Base-by-base conservation (phyloP, 2,888 invertebrate genomes). In the Tenthredo livida region DNA sequence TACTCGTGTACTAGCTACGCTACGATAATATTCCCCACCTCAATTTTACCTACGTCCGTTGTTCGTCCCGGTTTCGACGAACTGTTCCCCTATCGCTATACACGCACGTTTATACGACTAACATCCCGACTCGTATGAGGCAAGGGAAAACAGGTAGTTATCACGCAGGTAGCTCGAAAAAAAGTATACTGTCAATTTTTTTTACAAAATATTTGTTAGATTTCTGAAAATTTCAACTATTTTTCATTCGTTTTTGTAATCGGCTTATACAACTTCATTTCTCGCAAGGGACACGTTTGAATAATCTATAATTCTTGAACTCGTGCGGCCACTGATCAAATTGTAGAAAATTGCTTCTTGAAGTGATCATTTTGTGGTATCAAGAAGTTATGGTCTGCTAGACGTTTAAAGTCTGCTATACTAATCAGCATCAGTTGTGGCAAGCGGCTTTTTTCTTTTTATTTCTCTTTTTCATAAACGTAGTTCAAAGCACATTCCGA, bases 11-110 rank as follows among this genome's bases (percentile, higher is more conserved):
- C 67, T 33, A 67, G 67, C 17, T 67, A 67, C 33, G 67, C 33
- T 67, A 33, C 67, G 29, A 67, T 67, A n/a, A 37, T 67, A 67
- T 67, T 12, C 15, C 29, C 67, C 33, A 10, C 33, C 33, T 67
- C 61, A 15, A 33, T 67, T 67, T 33, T 15, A 29, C 67, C 67
- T 67, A 54, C 54, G 25, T 77, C 17, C 47, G 75, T 77, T 29
- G 29, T 40, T 77, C 50, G 77, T 77, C 54, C 77, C 17, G 50
- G 29, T 50, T 29, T 77, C 77, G 29, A 50, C 17, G 54, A 29
- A 75, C 47, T 25, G 9, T 61, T 61, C 25, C 61, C 25, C 61
- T 61, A 61, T 61, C 25, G 9, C 25, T 61, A n/a, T 61, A n/a
- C n/a, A 29, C 25, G 17, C 25, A 77, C 29, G 50, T 54, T 47